A percentile compares a stretch with the other conserved stretches of the same genome.
These are phyloP conservation scores for Hydrocynus forskahlii DNA, from an alignment of 2,797 vertebrate species.

Conservation along the genomic window DNA sequence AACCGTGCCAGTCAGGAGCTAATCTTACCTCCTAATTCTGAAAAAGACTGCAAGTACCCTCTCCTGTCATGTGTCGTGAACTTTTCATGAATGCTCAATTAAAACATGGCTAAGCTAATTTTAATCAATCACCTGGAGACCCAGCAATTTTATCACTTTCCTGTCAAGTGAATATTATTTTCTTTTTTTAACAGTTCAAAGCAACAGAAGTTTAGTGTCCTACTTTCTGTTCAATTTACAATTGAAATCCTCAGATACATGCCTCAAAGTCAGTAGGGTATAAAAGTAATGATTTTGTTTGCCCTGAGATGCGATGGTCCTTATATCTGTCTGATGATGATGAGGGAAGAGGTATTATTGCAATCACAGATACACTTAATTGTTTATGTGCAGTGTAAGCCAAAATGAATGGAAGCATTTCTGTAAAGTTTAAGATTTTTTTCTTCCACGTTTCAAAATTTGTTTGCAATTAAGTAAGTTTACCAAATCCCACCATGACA, in stretches of 20 bases:
- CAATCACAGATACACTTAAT: too few species aligned
- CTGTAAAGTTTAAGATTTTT: too few species aligned
- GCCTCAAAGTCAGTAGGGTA: too few species aligned
- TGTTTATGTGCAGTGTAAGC: not conserved
- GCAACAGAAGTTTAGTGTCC: not conserved
- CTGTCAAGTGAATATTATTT: not conserved
- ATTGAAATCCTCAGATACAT: not conserved
- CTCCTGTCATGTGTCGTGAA: not conserved
- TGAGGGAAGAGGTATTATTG: not conserved
- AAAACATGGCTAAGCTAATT: conserved; percentile 31
- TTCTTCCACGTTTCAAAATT: too few species aligned
- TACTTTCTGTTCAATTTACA: not conserved
- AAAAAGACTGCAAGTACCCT: not conserved
- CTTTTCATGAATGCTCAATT: conserved; percentile 36
- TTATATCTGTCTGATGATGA: not conserved
- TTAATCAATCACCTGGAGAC: conserved; percentile 20
- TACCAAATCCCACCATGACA: too few species aligned
- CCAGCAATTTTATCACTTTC: not conserved
- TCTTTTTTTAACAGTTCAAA: not conserved
- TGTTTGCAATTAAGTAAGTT: too few species aligned
- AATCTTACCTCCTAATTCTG: not conserved
- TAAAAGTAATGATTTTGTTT: not conserved
- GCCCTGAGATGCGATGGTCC: not conserved
- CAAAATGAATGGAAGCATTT: not conserved
- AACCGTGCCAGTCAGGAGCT: not conserved